A percentile compares a stretch with the other conserved stretches of the same genome.
These are phyloP conservation scores for Chrysoperla carnea DNA, from an alignment of 1,140 invertebrate species.

Conservation along the genomic window DNA sequence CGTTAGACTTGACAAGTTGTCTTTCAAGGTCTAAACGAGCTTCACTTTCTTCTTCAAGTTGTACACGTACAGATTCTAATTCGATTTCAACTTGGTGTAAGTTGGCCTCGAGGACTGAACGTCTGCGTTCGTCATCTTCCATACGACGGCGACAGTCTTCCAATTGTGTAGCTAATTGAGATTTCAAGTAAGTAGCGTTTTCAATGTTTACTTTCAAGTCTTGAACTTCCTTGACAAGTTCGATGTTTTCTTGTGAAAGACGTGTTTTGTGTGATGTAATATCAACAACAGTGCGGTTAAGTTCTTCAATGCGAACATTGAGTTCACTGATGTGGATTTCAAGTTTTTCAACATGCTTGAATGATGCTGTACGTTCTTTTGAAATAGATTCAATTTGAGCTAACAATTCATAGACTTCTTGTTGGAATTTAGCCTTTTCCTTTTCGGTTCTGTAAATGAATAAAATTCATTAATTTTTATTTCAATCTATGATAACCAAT, in stretches of 20 bases:
- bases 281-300: conserved; percentile 87
- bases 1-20: conserved; percentile 81
- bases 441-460: conserved; percentile 68
- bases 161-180: conserved; percentile 71
- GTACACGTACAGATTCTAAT: conserved; percentile 78
- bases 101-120: conserved; percentile 69
- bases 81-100: conserved; percentile 83
- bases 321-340: conserved; percentile 79
- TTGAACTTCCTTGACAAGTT: conserved; percentile 84
- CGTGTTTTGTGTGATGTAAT: conserved; percentile 82
- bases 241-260: conserved; percentile 81
- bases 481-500: no score
- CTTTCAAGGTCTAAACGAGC: conserved; percentile 86
- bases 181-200: conserved; percentile 76
- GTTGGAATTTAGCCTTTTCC: conserved; percentile 90
- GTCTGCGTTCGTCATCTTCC: conserved; percentile 88
- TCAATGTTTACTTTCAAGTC: conserved; percentile 87
- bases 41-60: conserved; percentile 90
- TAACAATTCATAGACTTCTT: conserved; percentile 88
- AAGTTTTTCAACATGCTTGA: conserved; percentile 79
- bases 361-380: conserved; percentile 74
- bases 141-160: conserved; percentile 84
- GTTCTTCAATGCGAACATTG: conserved; percentile 85
- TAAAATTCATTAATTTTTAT: conserved; percentile 8
- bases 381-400: conserved; percentile 81